Base-by-base conservation (phyloP, 2,113 vertebrate species). In the Laterallus jamaicensis region DNA sequence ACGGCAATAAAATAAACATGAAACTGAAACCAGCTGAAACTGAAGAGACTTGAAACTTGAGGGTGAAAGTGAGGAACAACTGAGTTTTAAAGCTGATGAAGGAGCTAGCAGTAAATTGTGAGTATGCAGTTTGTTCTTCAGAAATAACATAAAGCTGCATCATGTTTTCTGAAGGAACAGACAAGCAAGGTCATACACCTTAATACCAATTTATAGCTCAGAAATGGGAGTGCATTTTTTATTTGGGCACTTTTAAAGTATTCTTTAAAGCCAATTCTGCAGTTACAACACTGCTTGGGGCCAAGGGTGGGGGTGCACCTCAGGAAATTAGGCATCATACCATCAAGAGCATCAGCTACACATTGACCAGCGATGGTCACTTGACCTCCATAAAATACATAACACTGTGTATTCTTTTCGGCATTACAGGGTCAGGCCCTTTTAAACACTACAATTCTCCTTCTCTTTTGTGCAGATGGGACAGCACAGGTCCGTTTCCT, bases 271-370 rank as follows among this genome's bases (percentile, higher is more conserved):
- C 9, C 37, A 87, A 6, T 73, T 59, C 55, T 80, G 35, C 47
- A 60, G 37, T 58, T 69, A 55, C 9, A 62, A 76, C 22, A 52
- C 25, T 32, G 12, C 39, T 8, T 25, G 18, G 35, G 32, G 59
- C 3, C 0, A 0, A 11, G 25, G 5, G 15, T 0, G 6, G 13
- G 31, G 9, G 9, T 4, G 35, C 8, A 25, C 15, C 7, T 24
- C 64, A 89, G 54, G 35, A 66, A 73, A 88, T 58, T 42, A 58
- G 40, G 47, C 50, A 66, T 44, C 16, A 55, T 3, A 50, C 5
- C 44, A 55, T n/a, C 35, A 80, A 76, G 90, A 90, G 39, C 22
- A 70, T 29, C 55, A 32, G 40, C 12, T 75, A 9, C 12, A 42
- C 17, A 19, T 0, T 74, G 31, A 62, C 14, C 32, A 60, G 15